Evolutionary conservation across 2,888 invertebrate species (phyloP).

Genomic region (Plebejus argus): DNA sequence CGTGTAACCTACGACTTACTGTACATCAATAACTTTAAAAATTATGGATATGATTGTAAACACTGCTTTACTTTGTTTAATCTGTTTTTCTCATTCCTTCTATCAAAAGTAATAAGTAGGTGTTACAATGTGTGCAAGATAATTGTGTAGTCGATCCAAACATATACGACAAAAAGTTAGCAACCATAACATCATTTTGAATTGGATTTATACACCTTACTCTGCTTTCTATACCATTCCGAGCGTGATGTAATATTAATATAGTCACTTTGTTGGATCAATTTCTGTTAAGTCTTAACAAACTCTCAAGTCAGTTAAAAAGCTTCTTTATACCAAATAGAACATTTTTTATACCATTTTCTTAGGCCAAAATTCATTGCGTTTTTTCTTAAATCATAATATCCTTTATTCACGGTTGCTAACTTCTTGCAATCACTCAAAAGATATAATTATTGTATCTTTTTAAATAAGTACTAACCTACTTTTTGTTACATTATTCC

Average conservation of each 20-base stretch:
- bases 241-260: too few species aligned
- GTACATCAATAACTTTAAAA: too few species aligned
- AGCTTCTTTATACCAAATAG: too few species aligned
- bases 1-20: too few species aligned
- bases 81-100: neutral
- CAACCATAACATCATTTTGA: neutral
- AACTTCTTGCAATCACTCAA: slow-evolving; percentile 4
- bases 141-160: neutral
- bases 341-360: neutral
- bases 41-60: neutral
- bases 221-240: neutral
- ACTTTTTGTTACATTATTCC: slow-evolving; percentile 12
- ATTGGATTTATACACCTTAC: neutral
- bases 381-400: too few species aligned
- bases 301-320: too few species aligned
- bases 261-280: neutral
- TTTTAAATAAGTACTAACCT: slow-evolving; percentile 22
- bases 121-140: neutral
- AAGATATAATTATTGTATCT: neutral
- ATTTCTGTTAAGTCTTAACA: neutral
- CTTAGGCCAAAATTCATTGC: neutral
- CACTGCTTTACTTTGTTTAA: neutral
- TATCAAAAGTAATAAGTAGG: neutral
- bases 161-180: slow-evolving; percentile 1
- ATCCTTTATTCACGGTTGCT: neutral